phyloP scores from a whole-genome alignment of 2,797 vertebrate species.

The Euphonia xanthogaster region DNA sequence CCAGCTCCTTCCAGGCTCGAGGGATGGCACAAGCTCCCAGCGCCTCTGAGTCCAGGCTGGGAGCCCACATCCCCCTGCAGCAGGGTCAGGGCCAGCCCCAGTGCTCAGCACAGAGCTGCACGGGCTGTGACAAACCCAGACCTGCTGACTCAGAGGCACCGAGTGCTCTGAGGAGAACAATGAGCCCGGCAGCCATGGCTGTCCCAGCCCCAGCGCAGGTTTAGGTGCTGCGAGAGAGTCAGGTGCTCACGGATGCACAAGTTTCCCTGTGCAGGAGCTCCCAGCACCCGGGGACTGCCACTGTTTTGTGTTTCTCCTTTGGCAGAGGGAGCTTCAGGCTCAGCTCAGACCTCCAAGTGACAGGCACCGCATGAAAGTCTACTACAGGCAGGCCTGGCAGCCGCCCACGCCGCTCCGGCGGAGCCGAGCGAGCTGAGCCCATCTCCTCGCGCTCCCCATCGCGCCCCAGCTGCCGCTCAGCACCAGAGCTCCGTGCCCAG shows the following conservation, averaged over 20 bases:
- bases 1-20: neutral
- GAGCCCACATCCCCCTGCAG: fast-evolving
- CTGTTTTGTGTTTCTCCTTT: neutral
- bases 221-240: neutral
- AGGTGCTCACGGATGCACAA: neutral
- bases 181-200: neutral
- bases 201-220: neutral
- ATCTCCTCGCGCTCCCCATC: neutral
- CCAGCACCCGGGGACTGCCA: neutral
- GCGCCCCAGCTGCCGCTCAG: neutral
- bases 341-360: neutral
- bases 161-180: constrained; percentile 17
- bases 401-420: neutral
- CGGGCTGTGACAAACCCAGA: neutral
- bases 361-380: neutral
- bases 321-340: neutral
- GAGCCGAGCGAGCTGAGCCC: neutral
- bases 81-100: neutral
- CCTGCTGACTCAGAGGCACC: constrained; percentile 49
- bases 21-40: neutral
- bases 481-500: neutral
- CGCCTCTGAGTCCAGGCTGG: fast-evolving
- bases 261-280: neutral
- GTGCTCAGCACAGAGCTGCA: neutral
- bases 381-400: neutral